Percentiles rank a stretch among this genome's conserved stretches.
Evolutionary conservation across 2,797 vertebrate species (phyloP).

Genomic region (Remorina albescens): DNA sequence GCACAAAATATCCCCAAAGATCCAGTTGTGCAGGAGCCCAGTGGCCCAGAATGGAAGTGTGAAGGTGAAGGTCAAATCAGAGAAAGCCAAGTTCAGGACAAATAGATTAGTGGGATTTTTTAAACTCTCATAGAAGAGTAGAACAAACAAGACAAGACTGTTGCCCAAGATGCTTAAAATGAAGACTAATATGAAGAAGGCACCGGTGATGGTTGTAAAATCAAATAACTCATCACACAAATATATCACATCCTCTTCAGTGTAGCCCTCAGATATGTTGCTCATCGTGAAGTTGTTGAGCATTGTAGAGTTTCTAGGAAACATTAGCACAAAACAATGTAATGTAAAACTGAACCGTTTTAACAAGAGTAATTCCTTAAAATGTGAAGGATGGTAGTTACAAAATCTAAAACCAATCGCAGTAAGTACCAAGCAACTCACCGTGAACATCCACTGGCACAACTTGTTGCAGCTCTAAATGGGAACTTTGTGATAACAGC

Average conservation of each 20-base stretch:
- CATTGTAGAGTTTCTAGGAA: conserved; percentile 34
- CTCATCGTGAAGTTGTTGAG: not conserved
- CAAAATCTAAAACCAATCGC: not conserved
- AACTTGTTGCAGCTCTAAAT: not conserved
- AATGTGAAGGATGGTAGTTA: not conserved
- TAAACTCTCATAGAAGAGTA: conserved; percentile 62
- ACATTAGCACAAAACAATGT: conserved; percentile 17
- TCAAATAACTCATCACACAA: not conserved
- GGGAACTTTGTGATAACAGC: accelerated
- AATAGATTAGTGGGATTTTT: conserved; percentile 78
- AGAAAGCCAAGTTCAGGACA: conserved; percentile 76
- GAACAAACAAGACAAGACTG: conserved; percentile 61
- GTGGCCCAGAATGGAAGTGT: conserved; percentile 79
- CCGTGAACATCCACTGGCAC: not conserved
- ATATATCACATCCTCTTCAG: accelerated
- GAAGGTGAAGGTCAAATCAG: conserved; percentile 78
- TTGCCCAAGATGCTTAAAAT: conserved; percentile 76
- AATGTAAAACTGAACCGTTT: not conserved
- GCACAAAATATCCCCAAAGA: conserved; percentile 76
- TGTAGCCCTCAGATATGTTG: accelerated
- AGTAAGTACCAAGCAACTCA: conserved; percentile 10
- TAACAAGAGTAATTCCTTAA: not conserved
- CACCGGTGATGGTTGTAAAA: conserved; percentile 21
- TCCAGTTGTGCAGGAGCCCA: conserved; percentile 67
- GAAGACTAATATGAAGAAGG: conserved; percentile 65